Conservation (phyloP, 2,797 vertebrate genomes). For the Chaetophractus vellerosus region DNA sequence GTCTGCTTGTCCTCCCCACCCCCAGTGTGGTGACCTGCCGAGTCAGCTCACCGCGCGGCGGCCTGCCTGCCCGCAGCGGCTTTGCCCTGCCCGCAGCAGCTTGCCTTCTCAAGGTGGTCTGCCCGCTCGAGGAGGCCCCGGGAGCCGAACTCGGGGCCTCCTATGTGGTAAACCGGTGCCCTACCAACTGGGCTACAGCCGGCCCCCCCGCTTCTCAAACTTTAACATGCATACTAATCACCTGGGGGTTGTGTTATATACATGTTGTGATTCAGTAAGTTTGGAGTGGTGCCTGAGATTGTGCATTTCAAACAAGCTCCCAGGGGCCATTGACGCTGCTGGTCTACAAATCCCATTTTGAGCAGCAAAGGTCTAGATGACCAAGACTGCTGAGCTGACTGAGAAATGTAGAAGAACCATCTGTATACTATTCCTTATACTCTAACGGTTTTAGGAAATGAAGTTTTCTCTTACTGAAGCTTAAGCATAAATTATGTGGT, state of each 20-base stretch:
- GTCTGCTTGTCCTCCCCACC: too few species aligned
- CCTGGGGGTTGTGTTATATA: not conserved
- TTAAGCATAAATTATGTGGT: not conserved
- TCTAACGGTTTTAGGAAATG: slow-evolving; percentile 20
- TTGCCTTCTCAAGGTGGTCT: too few species aligned
- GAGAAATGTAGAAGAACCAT: not conserved
- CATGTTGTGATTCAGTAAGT: not conserved
- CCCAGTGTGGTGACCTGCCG: too few species aligned
- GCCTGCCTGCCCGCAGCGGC: too few species aligned
- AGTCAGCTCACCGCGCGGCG: too few species aligned
- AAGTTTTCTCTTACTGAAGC: slow-evolving; percentile 36
- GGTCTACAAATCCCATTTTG: not conserved
- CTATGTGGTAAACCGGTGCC: too few species aligned
- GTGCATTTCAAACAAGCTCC: not conserved
- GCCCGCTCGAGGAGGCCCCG: too few species aligned
- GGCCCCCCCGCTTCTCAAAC: slow-evolving; percentile 10
- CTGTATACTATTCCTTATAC: not conserved
- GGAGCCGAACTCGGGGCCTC: too few species aligned
- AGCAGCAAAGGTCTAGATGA: not conserved
- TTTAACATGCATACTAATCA: not conserved
- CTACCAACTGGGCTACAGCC: too few species aligned
- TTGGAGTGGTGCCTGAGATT: not conserved
- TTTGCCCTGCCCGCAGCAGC: too few species aligned
- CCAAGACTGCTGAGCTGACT: not conserved
- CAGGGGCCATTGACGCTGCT: not conserved